Conservation (phyloP, 2,113 vertebrate species). For the Indicator indicator region DNA sequence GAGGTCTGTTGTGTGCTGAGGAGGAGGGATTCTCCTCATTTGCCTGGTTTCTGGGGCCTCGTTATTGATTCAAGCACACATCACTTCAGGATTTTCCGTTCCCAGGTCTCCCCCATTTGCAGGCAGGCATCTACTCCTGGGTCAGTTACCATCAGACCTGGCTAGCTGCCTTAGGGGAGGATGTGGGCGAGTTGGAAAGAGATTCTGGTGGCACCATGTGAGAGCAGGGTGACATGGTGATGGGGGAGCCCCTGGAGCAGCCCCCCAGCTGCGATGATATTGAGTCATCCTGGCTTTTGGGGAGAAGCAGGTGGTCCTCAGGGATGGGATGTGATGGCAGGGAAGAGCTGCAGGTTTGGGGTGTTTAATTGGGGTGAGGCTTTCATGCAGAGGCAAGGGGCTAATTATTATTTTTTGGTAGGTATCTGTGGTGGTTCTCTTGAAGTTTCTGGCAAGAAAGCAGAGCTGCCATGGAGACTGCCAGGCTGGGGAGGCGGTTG, state of each 20-base stretch:
- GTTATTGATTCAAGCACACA: background rate
- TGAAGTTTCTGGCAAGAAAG: background rate
- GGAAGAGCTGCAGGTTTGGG: background rate
- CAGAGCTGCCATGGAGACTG: background rate
- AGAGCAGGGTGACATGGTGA: background rate
- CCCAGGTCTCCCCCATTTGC: background rate
- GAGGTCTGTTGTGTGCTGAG: background rate
- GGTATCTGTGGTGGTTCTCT: background rate
- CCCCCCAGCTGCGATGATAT: background rate
- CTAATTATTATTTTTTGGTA: background rate
- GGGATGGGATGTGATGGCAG: accelerated
- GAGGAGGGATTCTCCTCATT: background rate
- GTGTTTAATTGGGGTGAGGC: background rate
- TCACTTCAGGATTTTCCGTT: background rate
- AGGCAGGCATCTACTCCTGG: background rate
- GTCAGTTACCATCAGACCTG: accelerated
- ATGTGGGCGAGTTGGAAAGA: background rate
- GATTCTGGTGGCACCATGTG: background rate
- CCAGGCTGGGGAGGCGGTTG: background rate
- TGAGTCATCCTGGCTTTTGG: accelerated
- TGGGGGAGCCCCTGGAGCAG: background rate
- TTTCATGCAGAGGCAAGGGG: background rate
- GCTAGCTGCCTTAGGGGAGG: background rate
- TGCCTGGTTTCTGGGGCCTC: background rate
- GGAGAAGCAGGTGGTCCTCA: accelerated